phyloP scores from a whole-genome alignment of 2,797 vertebrate species.

The Cossypha caffra region DNA sequence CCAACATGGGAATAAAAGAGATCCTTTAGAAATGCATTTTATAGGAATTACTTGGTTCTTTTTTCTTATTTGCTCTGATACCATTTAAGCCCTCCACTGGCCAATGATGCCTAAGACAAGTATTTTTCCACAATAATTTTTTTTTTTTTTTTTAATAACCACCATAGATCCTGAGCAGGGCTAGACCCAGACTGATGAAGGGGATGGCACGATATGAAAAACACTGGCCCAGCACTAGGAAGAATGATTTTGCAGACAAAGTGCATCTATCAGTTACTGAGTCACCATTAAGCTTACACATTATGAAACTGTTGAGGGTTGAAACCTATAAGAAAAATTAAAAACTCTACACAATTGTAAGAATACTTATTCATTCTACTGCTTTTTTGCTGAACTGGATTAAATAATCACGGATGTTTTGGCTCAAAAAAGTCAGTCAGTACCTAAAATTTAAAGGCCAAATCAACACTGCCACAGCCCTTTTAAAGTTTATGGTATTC shows the following conservation, averaged over 20 bases:
- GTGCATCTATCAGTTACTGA: background rate
- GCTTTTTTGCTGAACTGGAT: background rate
- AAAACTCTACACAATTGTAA: background rate
- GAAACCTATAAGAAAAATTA: background rate
- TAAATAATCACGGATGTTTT: background rate
- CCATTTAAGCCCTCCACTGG: background rate
- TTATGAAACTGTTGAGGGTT: background rate
- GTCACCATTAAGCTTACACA: background rate
- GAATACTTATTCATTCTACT: background rate
- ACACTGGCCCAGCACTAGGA: background rate
- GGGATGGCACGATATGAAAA: background rate
- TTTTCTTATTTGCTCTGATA: background rate
- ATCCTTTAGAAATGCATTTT: background rate
- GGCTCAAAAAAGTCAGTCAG: conserved; percentile 7
- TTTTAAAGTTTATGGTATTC: background rate
- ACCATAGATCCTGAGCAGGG: background rate
- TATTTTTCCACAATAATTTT: background rate
- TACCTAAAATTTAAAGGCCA: background rate
- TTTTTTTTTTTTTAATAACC: background rate
- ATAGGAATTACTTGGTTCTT: background rate
- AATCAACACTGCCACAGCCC: background rate
- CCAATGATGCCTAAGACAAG: background rate
- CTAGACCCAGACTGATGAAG: background rate
- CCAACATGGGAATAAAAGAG: background rate
- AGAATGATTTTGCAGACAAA: background rate